These are phyloP conservation scores for Gambusia holbrooki DNA, from an alignment of 2,113 vertebrate genomes.

Conservation along the genomic window DNA sequence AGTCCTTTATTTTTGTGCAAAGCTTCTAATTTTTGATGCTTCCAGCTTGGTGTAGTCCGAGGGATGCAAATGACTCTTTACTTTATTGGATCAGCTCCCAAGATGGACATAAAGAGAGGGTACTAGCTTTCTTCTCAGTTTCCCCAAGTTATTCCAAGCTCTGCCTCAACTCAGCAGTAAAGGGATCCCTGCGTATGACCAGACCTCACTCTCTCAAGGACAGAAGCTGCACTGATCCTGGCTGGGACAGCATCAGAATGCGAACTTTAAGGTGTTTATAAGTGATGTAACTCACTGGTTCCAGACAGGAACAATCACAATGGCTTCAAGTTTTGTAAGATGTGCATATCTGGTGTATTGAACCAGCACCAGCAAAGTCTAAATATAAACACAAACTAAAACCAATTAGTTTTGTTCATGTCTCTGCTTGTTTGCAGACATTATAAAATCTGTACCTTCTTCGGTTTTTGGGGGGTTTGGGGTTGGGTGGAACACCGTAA, in stretches of 20 bases:
- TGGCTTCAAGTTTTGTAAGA: slow-evolving; percentile 20
- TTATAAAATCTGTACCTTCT: slow-evolving; percentile 53
- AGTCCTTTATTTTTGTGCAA: slow-evolving; percentile 50
- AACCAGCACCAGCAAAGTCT: slow-evolving; percentile 22
- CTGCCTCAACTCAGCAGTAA: slow-evolving; percentile 54
- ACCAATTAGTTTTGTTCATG: slow-evolving; percentile 27
- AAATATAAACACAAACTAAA: slow-evolving; percentile 35
- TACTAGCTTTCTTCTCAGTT: slow-evolving; percentile 54
- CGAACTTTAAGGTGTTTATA: slow-evolving; percentile 60
- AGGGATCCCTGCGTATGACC: slow-evolving; percentile 36
- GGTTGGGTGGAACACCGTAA: too few relatives aligned
- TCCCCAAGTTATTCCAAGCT: slow-evolving; percentile 89
- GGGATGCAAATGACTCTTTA: slow-evolving; percentile 94
- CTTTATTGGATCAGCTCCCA: slow-evolving; percentile 97
- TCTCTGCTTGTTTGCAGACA: slow-evolving; percentile 48
- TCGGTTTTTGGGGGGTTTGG: not conserved
- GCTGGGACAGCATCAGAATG: slow-evolving; percentile 39
- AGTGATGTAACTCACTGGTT: slow-evolving; percentile 52
- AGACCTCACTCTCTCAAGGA: slow-evolving; percentile 43
- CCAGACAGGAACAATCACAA: slow-evolving; percentile 29
- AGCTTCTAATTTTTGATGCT: slow-evolving; percentile 59
- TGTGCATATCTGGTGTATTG: slow-evolving; percentile 38
- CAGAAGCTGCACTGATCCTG: slow-evolving; percentile 31
- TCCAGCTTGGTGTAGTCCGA: slow-evolving; percentile 83
- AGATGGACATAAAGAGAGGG: slow-evolving; percentile 90